A percentile compares a stretch with the other conserved stretches of the same genome.
Conservation (phyloP, 2,797 vertebrate genomes). For the Heteromormyrus szaboi region DNA sequence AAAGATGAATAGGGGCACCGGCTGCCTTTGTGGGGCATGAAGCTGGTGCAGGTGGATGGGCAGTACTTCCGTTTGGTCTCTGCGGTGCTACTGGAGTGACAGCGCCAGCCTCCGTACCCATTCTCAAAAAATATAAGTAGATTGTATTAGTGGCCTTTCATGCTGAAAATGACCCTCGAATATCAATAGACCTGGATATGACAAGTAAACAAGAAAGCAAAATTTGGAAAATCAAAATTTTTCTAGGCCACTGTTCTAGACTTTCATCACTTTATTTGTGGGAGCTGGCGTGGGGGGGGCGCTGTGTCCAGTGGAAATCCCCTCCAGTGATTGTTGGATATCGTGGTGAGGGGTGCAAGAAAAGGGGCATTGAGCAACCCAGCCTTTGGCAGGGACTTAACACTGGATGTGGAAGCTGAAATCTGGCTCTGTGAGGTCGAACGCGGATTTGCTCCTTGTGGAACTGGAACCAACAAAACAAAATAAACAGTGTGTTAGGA, state of each 20-base stretch:
- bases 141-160: background rate
- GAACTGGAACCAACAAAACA: background rate
- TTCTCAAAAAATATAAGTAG: background rate
- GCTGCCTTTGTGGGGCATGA: conserved; percentile 28
- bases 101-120: background rate
- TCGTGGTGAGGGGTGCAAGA: background rate
- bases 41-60: conserved; percentile 40
- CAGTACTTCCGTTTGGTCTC: conserved; percentile 63
- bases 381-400: background rate
- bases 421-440: background rate
- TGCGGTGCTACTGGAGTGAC: background rate
- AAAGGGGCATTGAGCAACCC: background rate
- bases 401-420: background rate
- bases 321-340: background rate
- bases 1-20: conserved; percentile 64
- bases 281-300: background rate
- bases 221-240: background rate
- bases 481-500: background rate
- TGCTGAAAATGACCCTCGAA: background rate
- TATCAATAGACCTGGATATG: background rate
- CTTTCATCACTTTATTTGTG: background rate
- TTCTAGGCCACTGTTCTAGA: background rate
- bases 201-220: background rate
- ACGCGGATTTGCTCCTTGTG: background rate
- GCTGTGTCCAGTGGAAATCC: background rate